A percentile compares a stretch with the other conserved stretches of the same genome.
These are phyloP conservation scores for Syncerus caffer DNA, from an alignment of 2,797 vertebrate species.

Conservation along the genomic window DNA sequence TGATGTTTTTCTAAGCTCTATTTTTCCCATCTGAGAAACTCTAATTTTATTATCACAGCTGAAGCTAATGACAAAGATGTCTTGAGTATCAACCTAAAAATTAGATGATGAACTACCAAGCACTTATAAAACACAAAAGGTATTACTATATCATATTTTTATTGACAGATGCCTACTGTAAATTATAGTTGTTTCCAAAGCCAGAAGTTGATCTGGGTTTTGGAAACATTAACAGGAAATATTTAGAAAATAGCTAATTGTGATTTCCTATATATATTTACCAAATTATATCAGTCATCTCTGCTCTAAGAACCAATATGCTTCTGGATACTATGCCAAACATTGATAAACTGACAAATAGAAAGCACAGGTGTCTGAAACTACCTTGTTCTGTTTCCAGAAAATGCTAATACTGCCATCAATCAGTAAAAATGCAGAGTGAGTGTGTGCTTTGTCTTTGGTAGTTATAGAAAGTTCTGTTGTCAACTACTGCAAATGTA, in stretches of 20 bases:
- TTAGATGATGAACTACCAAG: neutral
- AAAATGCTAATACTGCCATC: neutral
- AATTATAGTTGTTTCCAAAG: neutral
- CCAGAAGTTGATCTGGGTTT: neutral
- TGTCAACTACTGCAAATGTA: neutral
- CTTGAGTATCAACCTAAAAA: neutral
- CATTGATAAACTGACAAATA: neutral
- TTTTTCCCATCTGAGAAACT: neutral
- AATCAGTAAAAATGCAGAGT: neutral
- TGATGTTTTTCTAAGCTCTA: neutral
- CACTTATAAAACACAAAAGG: neutral
- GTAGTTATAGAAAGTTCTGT: neutral
- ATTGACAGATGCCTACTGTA: neutral
- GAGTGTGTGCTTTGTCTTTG: neutral
- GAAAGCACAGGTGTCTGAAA: neutral
- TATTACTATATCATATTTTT: neutral
- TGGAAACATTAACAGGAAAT: neutral
- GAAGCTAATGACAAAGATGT: neutral
- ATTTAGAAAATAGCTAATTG: neutral
- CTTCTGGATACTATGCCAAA: neutral
- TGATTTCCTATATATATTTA: neutral
- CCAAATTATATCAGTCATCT: neutral
- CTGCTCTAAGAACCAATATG: neutral
- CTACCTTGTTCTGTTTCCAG: neutral
- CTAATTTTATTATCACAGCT: neutral